A percentile compares a stretch with the other conserved stretches of the same genome.
Evolutionary conservation across 2,797 vertebrate genomes (phyloP).

Genomic region (Sebastes hubbsi): DNA sequence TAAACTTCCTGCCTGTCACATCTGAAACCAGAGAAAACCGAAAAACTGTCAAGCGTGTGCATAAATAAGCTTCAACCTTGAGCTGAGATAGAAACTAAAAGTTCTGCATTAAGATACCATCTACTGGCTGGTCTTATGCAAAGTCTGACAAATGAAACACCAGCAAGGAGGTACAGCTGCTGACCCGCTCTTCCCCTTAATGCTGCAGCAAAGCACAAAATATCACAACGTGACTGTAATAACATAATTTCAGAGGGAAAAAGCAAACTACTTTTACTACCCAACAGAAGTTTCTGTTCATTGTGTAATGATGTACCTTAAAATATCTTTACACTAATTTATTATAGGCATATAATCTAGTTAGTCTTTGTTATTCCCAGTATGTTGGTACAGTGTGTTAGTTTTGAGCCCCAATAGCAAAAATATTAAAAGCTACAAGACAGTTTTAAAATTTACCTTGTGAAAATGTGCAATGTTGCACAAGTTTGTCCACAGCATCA

Average conservation of each 20-base stretch:
- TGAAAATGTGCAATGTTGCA: background rate
- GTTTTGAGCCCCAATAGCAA: background rate
- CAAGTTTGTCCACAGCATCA: background rate
- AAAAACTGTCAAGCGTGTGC: background rate
- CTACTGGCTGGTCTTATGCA: background rate
- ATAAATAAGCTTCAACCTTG: background rate
- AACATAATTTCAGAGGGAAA: background rate
- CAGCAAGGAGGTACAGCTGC: background rate
- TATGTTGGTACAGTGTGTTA: background rate
- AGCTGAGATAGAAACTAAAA: background rate
- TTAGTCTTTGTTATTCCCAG: background rate
- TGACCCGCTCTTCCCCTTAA: background rate
- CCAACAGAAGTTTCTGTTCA: background rate
- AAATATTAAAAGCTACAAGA: background rate
- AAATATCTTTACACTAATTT: background rate
- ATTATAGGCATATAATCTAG: background rate
- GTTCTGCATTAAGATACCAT: background rate
- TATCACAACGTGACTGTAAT: background rate
- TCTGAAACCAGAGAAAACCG: background rate
- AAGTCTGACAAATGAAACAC: background rate
- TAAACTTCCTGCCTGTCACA: background rate
- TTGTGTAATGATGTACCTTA: background rate
- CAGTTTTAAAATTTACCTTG: background rate
- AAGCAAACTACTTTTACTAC: background rate
- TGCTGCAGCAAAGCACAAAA: background rate